Base-by-base conservation (phyloP, 1,140 invertebrate species). In the Meteorus sp. region DNA sequence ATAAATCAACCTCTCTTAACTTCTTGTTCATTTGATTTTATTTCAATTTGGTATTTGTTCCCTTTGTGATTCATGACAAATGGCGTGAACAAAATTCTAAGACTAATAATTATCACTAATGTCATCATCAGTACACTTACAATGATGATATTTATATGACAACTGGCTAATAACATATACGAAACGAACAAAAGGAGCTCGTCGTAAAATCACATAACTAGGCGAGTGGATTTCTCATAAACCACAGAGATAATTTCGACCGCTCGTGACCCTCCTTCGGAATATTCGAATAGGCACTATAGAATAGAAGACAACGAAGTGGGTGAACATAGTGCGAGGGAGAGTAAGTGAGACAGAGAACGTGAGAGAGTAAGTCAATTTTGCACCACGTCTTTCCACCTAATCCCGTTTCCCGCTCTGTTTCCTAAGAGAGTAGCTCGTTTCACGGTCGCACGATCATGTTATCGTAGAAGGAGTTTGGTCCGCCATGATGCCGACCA, bases 361-460 rank as follows among this genome's bases (percentile, higher is more conserved):
- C n/a, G 27, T 51, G n/a, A 22, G 48, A 37, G 68, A 65, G 55
- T 69, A 64, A 72, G 68, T 70, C 68, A 69, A 70, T 69, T 70
- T 70, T 67, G 67, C 64, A 60, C 62, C 59, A 66, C 55, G 41
- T 59, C 48, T 33, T 60, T 41, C 37, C 59, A 41, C 41, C 53
- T 60, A 45, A 59, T 45, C 44, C 39, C 37, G 35, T 59, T 64
- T 61, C 60, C 39, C 63, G 61, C 51, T 68, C 60, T 60, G 62
- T 69, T 68, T 66, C 61, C 60, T 29, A 31, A 60, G 61, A 56
- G 54, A 52, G 33, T 55, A 71, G 66, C 68, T 72, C 67, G 67
- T 72, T 72, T 69, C 67, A 72, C 65, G 68, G 65, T 70, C 53
- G 61, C 65, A 48, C 68, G 65, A 69, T 61, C 58, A 56, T 58